Base-by-base conservation (phyloP, 2,888 invertebrate species). In the Stramonita haemastoma region DNA sequence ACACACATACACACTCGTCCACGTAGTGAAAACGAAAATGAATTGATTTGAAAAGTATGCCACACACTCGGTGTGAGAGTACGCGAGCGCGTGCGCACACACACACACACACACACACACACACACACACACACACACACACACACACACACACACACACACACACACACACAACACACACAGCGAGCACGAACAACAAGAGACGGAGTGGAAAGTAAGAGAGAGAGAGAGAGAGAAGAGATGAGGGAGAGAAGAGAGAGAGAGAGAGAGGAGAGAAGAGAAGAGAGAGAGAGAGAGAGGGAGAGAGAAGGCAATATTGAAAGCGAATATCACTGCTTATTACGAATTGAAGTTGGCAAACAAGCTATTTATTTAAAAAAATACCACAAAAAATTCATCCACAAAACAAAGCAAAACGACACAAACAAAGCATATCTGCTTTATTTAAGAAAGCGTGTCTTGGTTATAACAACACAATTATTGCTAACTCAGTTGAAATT, bases 1-100 rank as follows among this genome's bases (percentile, higher is more conserved):
- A 36, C 83, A 83, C 34, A 83, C 83, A 83, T 29, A 83, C 83
- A 83, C 83, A 83, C 83, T 36, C 83, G 34, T 29, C 6, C 83
- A 83, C 83, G 34, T 34, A 34, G 2, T 15, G 6, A 32, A 46
- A 32, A 36, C 83, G 2, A 46, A 46, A 46, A 8, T 46, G 46
- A 46, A 46, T 46, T 46, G n/a, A n/a, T 46, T 46, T 46, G 2
- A 46, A 46, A 46, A 46, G 8, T 46, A 46, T 46, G 2, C 46
- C 83, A 83, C 36, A 36, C 83, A 83, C 83, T 2, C 36, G 34
- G 34, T 36, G 34, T 34, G 34, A 34, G 34, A 1, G 34, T 36
- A 83, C 83, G 29, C 77, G 1, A 4, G 13, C 77, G n/a, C 83
- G 34, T 36, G 29, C 83, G 34, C 83, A 34, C 83, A 46, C 83